phyloP scores from a whole-genome alignment of 2,113 vertebrate genomes.

The Lamprologus ornatipinnis region DNA sequence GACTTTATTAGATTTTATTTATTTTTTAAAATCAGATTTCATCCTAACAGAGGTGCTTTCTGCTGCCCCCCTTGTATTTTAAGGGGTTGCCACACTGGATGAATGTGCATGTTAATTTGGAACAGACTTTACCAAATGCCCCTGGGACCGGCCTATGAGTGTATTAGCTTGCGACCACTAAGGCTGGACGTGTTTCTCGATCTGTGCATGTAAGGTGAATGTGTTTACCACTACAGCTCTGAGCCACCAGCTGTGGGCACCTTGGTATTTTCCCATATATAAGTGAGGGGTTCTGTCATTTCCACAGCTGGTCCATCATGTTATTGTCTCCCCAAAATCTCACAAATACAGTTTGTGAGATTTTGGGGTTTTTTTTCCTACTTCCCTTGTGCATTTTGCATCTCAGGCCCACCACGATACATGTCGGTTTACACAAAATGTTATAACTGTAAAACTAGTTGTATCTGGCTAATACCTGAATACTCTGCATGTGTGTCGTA shows the following conservation, averaged over 20 bases:
- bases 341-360: not conserved
- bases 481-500: not conserved
- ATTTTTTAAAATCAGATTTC: not conserved
- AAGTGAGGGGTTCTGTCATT: not conserved
- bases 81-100: not conserved
- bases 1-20: not conserved
- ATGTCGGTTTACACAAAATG: not conserved
- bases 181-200: not conserved
- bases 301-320: not conserved
- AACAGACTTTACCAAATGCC: not conserved
- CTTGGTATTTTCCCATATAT: not conserved
- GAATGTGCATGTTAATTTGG: not conserved
- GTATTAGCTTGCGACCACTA: not conserved
- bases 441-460: not conserved
- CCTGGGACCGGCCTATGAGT: not conserved
- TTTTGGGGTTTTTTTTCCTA: fast-evolving
- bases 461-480: not conserved
- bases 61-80: not conserved
- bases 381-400: not conserved
- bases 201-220: not conserved
- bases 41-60: not conserved
- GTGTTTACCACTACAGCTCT: not conserved
- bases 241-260: not conserved
- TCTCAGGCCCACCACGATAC: not conserved
- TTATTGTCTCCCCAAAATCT: not conserved